phyloP scores from a whole-genome alignment of 2,888 invertebrate species.

The Shargacucullia verbasci region DNA sequence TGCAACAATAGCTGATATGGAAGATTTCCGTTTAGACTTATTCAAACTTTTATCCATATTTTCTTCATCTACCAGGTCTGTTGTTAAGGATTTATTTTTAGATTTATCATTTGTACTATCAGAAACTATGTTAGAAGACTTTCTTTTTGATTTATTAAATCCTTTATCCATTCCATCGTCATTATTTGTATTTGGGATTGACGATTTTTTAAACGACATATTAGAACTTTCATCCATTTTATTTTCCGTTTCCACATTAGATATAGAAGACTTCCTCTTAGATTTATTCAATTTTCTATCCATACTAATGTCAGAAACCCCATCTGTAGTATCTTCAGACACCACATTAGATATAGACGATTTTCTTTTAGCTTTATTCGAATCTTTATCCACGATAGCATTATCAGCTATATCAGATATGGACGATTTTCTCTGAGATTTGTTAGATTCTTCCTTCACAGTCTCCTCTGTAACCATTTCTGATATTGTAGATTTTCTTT shows the following conservation, averaged over 20 bases:
- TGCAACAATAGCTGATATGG: neutral
- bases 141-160: slow-evolving; percentile 37
- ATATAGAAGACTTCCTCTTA: slow-evolving; percentile 41
- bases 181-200: slow-evolving; percentile 7
- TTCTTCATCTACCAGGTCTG: slow-evolving; percentile 5
- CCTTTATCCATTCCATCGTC: slow-evolving; percentile 15
- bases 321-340: slow-evolving; percentile 33
- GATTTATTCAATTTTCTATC: slow-evolving; percentile 34
- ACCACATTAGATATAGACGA: slow-evolving; percentile 22
- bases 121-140: slow-evolving; percentile 15
- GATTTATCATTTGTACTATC: slow-evolving; percentile 11
- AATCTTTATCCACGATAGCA: neutral
- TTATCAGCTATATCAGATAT: slow-evolving; percentile 13
- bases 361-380: slow-evolving; percentile 39
- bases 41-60: slow-evolving; percentile 28
- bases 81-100: slow-evolving; percentile 17
- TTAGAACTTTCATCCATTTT: slow-evolving; percentile 13
- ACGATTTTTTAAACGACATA: slow-evolving; percentile 18
- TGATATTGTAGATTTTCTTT: slow-evolving; percentile 36
- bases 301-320: slow-evolving; percentile 19
- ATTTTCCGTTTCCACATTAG: slow-evolving; percentile 9
- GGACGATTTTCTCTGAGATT: slow-evolving; percentile 43
- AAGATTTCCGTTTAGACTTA: slow-evolving; percentile 15
- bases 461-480: slow-evolving; percentile 5
- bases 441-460: slow-evolving; percentile 13